Evolutionary conservation across 2,797 vertebrate genomes (phyloP).

Genomic region (Carcharodon carcharias): DNA sequence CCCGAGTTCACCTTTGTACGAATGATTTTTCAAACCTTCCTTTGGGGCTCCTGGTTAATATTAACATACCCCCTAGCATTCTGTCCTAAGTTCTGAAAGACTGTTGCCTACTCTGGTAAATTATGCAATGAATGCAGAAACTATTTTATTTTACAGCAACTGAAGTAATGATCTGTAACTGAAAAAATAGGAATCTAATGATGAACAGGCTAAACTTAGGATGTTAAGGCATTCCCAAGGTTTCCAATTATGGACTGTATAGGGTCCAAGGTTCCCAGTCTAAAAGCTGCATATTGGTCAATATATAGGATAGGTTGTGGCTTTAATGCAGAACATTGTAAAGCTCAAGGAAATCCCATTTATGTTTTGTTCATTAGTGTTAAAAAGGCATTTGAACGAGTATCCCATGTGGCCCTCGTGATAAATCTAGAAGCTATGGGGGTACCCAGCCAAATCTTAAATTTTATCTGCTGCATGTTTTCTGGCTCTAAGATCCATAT

Average conservation of each 20-base stretch:
- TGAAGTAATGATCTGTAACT: background rate
- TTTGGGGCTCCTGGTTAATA: background rate
- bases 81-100: background rate
- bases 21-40: background rate
- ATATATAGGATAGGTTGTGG: background rate
- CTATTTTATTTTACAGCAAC: background rate
- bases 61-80: background rate
- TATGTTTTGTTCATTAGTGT: background rate
- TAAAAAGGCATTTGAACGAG: background rate
- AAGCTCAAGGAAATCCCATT: background rate
- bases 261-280: background rate
- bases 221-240: background rate
- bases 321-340: background rate
- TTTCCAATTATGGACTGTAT: background rate
- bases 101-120: background rate
- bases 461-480: no score
- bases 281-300: background rate
- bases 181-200: background rate
- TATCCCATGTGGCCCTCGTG: background rate
- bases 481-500: no score
- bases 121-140: background rate
- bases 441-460: background rate
- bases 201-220: background rate
- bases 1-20: background rate
- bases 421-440: background rate